These are phyloP conservation scores for Amyelois transitella DNA, from an alignment of 1,140 invertebrate species.

Conservation along the genomic window DNA sequence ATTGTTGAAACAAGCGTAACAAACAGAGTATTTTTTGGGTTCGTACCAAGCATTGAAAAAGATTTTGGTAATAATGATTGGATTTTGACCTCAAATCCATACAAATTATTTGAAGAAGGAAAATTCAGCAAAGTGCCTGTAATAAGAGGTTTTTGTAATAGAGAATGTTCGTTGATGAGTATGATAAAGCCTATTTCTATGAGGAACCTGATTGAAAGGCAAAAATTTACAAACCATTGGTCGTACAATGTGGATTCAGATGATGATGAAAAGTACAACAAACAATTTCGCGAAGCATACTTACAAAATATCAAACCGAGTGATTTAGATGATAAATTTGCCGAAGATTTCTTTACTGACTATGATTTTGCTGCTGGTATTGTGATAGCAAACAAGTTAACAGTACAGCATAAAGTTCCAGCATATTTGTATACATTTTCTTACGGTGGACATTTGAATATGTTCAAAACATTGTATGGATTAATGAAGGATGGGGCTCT, in stretches of 20 bases:
- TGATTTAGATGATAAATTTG: slow-evolving; percentile 37
- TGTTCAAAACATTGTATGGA: slow-evolving; percentile 36
- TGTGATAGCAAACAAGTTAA: slow-evolving; percentile 42
- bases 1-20: slow-evolving; percentile 42
- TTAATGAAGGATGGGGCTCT: slow-evolving; percentile 60
- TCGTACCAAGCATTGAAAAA: slow-evolving; percentile 66
- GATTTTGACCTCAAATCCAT: slow-evolving; percentile 54
- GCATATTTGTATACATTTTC: slow-evolving; percentile 71
- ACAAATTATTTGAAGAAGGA: slow-evolving; percentile 46
- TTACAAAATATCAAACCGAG: slow-evolving; percentile 24
- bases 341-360: slow-evolving; percentile 48
- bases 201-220: slow-evolving; percentile 35
- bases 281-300: slow-evolving; percentile 36
- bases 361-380: slow-evolving; percentile 62
- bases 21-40: slow-evolving; percentile 56
- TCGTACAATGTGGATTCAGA: slow-evolving; percentile 51
- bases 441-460: slow-evolving; percentile 53
- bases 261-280: slow-evolving; percentile 23
- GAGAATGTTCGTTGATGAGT: slow-evolving; percentile 66
- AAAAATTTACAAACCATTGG: slow-evolving; percentile 39
- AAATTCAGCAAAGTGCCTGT: slow-evolving; percentile 75
- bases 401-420: slow-evolving; percentile 52
- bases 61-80: slow-evolving; percentile 43
- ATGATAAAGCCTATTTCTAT: slow-evolving; percentile 56
- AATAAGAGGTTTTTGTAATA: slow-evolving; percentile 76